Base-by-base conservation (phyloP, 2,797 vertebrate species). In the Muscicapa comitata region DNA sequence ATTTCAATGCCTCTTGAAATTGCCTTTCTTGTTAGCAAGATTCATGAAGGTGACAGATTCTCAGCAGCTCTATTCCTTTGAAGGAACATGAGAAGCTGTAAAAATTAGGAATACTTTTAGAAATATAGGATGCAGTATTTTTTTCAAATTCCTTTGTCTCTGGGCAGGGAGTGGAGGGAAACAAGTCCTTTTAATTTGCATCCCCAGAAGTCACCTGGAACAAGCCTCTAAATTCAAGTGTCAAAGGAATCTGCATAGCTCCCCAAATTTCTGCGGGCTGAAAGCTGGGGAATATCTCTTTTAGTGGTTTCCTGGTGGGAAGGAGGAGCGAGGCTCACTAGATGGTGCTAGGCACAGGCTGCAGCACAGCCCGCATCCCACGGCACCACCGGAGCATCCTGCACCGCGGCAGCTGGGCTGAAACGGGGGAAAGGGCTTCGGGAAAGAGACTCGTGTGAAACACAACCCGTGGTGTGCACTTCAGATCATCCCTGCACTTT, bases 271-370 rank as follows among this genome's bases (percentile, higher is more conserved):
- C 37, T 67, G 37, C 0, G 6, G 7, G 17, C n/a, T 50, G 42
- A 12, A n/a, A 21, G 12, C 11, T 8, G 13, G 51, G 29, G 31
- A n/a, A 13, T 17, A 5, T n/a, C 19, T 8, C 31, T 53, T 29
- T 11, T 1, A 19, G 23, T 2, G 12, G 17, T 48, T 4, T 67
- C 4, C 0, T 11, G 0, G 2, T 6, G 58, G 45, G 1, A 7
- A 42, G 17, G 38, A 48, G 47, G 42, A 48, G 72, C 47, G 6
- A 54, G 1, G 16, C 19, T 95, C 96, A 96, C 93, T 51, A 92
- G 97, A 43, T 96, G 97, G 97, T 89, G 86, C 86, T 91, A 17
- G 58, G 68, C 29, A 23, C 94, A 87, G 97, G 51, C 81, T 2
- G 29, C 9, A 5, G 31, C 4, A 0, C 68, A 7, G 31, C 26